These are phyloP conservation scores for Penaeus monodon DNA, from an alignment of 2,888 invertebrate genomes.

Conservation along the genomic window DNA sequence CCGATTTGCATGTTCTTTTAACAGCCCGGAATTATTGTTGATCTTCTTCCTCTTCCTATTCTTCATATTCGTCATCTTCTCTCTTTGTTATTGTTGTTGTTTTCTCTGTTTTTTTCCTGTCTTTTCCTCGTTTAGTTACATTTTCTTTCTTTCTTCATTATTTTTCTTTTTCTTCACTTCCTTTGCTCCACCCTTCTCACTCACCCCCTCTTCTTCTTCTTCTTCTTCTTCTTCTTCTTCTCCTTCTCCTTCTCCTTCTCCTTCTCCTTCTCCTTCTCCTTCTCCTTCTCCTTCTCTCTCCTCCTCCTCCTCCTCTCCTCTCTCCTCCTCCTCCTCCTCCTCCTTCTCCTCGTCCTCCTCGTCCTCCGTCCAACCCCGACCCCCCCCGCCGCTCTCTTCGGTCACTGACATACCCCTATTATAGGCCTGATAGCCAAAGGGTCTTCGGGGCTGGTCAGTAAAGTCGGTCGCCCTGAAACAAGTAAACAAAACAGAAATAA, in stretches of 20 bases:
- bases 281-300: not conserved
- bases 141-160: not conserved
- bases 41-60: too few relatives aligned
- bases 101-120: too few relatives aligned
- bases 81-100: too few relatives aligned
- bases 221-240: not conserved
- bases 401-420: not conserved
- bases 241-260: too few relatives aligned
- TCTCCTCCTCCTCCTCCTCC: not conserved
- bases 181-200: not conserved
- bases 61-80: too few relatives aligned
- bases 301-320: not conserved
- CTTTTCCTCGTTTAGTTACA: not conserved
- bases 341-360: not conserved
- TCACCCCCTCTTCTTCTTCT: not conserved
- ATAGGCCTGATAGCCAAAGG: not conserved
- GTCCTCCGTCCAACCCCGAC: not conserved
- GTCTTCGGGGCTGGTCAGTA: not conserved
- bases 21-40: too few relatives aligned
- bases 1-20: too few relatives aligned
- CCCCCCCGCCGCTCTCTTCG: not conserved
- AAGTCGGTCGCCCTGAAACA: not conserved
- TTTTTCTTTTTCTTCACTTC: not conserved
- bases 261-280: not conserved
- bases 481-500: too few relatives aligned